Conservation (phyloP, 2,888 invertebrate genomes). For the Heteromyza rotundicornis region DNA sequence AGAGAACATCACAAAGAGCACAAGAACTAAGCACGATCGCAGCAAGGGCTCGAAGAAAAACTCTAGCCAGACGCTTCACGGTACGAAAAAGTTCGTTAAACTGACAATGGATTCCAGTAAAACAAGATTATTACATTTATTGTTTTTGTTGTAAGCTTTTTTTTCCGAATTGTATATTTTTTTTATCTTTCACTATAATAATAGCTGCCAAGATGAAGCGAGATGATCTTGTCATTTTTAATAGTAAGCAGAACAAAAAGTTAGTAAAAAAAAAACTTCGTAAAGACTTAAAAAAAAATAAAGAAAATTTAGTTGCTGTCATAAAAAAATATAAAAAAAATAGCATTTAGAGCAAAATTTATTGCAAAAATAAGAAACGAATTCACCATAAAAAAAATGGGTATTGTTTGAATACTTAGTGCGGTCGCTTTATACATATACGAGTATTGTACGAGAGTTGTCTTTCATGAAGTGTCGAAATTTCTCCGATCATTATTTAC, state of each 20-base stretch:
- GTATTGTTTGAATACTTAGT: too few relatives aligned
- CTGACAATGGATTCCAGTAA: slow-evolving; percentile 26
- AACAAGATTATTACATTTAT: background rate
- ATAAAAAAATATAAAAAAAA: too few relatives aligned
- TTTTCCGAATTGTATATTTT: background rate
- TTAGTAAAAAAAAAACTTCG: background rate
- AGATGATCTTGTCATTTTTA: background rate
- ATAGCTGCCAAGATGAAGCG: background rate
- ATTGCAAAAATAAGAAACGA: too few relatives aligned
- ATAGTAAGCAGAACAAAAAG: too few relatives aligned
- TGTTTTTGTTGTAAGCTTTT: background rate
- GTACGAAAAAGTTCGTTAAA: slow-evolving; percentile 36
- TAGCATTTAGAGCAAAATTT: too few relatives aligned
- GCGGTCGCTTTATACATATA: too few relatives aligned
- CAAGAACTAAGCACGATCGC: background rate
- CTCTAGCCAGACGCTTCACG: background rate
- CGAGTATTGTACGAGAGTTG: too few relatives aligned
- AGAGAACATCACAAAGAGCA: background rate
- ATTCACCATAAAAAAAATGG: too few relatives aligned
- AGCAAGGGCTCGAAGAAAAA: background rate
- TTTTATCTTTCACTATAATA: background rate
- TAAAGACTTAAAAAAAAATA: background rate
- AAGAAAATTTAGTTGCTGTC: too few relatives aligned
- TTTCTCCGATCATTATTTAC: background rate
- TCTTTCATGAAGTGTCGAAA: background rate